Evolutionary conservation across 2,797 vertebrate genomes (phyloP).

Genomic region (Crocidura indochinensis): DNA sequence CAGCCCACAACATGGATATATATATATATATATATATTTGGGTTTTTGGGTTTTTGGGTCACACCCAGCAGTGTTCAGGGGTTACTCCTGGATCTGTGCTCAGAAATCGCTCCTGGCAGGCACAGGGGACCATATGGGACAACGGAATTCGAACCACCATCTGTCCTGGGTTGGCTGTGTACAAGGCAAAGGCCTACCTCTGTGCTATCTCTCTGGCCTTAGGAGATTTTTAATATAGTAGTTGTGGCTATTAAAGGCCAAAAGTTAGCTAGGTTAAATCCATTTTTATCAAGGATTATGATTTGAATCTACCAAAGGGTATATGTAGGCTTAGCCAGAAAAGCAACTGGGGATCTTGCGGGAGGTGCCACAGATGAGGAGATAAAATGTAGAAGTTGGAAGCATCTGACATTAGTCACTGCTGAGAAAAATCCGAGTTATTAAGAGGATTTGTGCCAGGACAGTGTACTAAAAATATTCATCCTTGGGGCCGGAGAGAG

Average conservation of each 20-base stretch:
- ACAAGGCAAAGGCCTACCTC: too few species aligned
- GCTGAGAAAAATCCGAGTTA: constrained; percentile 52
- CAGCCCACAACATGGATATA: too few species aligned
- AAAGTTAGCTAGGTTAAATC: constrained; percentile 61
- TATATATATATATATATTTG: too few species aligned
- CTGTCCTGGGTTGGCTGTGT: too few species aligned
- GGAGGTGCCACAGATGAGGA: not conserved
- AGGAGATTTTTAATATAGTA: constrained; percentile 36
- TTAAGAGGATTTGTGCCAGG: constrained; percentile 65
- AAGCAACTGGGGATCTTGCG: not conserved
- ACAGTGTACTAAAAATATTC: constrained; percentile 74
- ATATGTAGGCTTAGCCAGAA: constrained; percentile 49
- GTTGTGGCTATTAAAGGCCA: constrained; percentile 1
- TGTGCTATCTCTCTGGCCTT: too few species aligned
- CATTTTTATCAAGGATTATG: not conserved
- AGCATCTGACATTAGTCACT: constrained; percentile 42
- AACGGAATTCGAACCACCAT: too few species aligned
- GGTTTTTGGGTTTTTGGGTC: too few species aligned
- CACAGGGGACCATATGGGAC: too few species aligned
- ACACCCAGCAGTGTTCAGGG: too few species aligned
- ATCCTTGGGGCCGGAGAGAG: too few species aligned
- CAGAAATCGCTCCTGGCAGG: too few species aligned
- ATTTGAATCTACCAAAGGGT: not conserved
- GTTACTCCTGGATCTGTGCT: too few species aligned
- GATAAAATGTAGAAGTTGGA: constrained; percentile 48